Conservation (phyloP, 1,140 invertebrate genomes). For the Laupala kohalensis region DNA sequence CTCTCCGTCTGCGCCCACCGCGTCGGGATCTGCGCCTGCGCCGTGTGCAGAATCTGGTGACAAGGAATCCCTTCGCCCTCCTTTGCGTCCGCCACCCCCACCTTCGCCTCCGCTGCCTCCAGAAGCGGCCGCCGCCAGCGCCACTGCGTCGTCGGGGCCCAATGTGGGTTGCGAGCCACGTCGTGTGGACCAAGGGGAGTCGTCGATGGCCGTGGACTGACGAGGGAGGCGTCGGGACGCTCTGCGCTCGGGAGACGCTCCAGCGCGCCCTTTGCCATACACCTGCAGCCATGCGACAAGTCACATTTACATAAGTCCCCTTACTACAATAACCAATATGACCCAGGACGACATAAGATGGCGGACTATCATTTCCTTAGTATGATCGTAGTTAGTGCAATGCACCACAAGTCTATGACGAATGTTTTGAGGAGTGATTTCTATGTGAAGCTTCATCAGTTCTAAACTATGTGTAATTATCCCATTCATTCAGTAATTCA, state of each 20-base stretch:
- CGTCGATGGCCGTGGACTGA: conserved; percentile 79
- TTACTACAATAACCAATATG: background rate
- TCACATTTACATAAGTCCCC: background rate
- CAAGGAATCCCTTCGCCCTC: conserved; percentile 66
- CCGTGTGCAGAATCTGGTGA: conserved; percentile 65
- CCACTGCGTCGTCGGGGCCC: conserved; percentile 52
- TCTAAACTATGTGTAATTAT: too few species aligned
- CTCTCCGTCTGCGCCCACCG: conserved; percentile 53
- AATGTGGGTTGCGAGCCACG: conserved; percentile 66
- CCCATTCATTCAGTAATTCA: too few species aligned
- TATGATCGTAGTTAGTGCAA: too few species aligned
- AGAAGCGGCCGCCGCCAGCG: conserved; percentile 41
- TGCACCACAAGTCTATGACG: too few species aligned
- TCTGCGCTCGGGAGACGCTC: conserved; percentile 23
- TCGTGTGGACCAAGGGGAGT: conserved; percentile 45
- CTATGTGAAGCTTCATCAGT: too few species aligned
- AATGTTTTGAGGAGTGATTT: too few species aligned
- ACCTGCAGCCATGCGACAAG: conserved; percentile 3
- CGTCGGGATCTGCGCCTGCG: conserved; percentile 53
- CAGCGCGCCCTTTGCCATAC: conserved; percentile 32
- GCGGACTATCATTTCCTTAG: background rate
- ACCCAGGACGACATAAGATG: too few species aligned
- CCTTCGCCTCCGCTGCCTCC: conserved; percentile 31
- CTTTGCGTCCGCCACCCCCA: conserved; percentile 39
- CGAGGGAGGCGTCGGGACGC: conserved; percentile 57